Percentiles rank a stretch among this genome's conserved stretches.
phyloP scores from a whole-genome alignment of 1,140 invertebrate genomes.

The Mercenaria mercenaria region DNA sequence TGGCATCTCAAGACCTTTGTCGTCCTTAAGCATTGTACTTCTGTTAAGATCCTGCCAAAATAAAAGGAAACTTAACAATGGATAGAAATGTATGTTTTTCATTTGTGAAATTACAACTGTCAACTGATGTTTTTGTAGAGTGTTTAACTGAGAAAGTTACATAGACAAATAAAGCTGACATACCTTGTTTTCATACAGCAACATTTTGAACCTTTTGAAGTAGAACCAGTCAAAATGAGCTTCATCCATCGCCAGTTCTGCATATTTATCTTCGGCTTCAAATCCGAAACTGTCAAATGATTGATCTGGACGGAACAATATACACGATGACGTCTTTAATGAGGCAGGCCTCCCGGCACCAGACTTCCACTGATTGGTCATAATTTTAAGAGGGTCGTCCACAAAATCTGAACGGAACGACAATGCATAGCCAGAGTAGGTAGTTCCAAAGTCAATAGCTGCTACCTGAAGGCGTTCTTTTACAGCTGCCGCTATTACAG shows the following conservation, averaged over 20 bases:
- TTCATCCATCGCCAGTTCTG: slow-evolving; percentile 59
- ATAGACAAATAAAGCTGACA: too few species aligned
- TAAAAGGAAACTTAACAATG: too few species aligned
- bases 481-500: not conserved
- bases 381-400: slow-evolving; percentile 65
- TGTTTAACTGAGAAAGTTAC: too few species aligned
- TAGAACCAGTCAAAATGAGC: slow-evolving; percentile 43
- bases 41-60: slow-evolving; percentile 37
- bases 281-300: slow-evolving; percentile 53
- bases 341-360: slow-evolving; percentile 12
- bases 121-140: too few species aligned
- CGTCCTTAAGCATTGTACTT: slow-evolving; percentile 50
- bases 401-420: slow-evolving; percentile 71
- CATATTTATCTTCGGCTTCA: slow-evolving; percentile 69
- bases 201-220: slow-evolving; percentile 75
- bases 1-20: slow-evolving; percentile 50
- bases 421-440: slow-evolving; percentile 72
- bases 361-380: slow-evolving; percentile 63
- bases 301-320: slow-evolving; percentile 23
- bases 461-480: slow-evolving; percentile 62
- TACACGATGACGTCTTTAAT: slow-evolving; percentile 32
- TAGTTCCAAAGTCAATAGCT: slow-evolving; percentile 75
- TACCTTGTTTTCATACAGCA: slow-evolving; percentile 66
- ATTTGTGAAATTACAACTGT: too few species aligned
- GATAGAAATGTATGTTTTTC: too few species aligned